A percentile compares a stretch with the other conserved stretches of the same genome.
phyloP scores from a whole-genome alignment of 2,113 vertebrate genomes.

The Malurus elegans region DNA sequence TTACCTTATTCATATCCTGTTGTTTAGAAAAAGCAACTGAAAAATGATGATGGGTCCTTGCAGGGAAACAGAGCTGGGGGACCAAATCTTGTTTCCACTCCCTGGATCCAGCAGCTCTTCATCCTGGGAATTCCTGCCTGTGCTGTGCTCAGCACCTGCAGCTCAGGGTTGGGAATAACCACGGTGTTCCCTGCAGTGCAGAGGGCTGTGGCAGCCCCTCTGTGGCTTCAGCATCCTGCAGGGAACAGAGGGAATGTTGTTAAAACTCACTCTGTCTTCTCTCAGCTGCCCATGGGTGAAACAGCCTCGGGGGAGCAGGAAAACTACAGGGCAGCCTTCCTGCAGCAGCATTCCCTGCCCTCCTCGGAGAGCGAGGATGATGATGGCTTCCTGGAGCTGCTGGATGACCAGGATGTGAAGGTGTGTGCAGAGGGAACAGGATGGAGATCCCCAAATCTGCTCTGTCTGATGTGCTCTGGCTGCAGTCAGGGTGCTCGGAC shows the following conservation, averaged over 20 bases:
- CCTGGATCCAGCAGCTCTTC: neutral
- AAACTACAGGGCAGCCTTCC: constrained; percentile 63
- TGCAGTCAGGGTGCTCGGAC: neutral
- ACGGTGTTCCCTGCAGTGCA: fast-evolving
- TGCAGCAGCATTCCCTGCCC: constrained; percentile 71
- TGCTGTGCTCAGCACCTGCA: neutral
- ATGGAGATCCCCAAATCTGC: too few species aligned
- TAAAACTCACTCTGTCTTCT: neutral
- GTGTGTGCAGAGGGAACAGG: neutral
- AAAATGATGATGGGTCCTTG: neutral
- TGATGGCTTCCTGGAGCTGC: constrained; percentile 88
- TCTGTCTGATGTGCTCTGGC: neutral
- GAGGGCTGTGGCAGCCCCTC: neutral
- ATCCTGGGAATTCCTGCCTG: neutral
- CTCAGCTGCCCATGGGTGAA: constrained; percentile 45
- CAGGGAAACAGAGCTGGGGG: neutral
- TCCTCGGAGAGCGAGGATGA: constrained; percentile 76
- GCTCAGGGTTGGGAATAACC: neutral
- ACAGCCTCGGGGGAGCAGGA: neutral
- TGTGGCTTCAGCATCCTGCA: neutral
- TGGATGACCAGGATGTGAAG: constrained; percentile 81
- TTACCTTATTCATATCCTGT: fast-evolving
- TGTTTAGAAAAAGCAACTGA: neutral
- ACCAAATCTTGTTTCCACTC: neutral
- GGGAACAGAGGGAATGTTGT: fast-evolving